These are phyloP conservation scores for Castor canadensis DNA, from an alignment of 2,113 vertebrate genomes.

Conservation along the genomic window DNA sequence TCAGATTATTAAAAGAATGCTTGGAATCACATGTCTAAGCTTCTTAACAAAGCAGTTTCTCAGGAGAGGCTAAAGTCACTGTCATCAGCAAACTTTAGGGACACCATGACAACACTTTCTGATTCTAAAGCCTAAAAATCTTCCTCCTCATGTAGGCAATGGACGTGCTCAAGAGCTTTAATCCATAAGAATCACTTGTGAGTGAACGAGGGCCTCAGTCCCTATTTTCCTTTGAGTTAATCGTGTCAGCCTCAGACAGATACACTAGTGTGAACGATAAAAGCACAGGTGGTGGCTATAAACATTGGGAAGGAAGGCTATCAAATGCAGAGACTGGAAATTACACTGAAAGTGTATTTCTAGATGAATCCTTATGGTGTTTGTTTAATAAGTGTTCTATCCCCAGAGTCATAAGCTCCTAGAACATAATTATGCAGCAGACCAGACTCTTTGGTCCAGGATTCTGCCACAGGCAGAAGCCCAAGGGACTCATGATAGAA, in stretches of 20 bases:
- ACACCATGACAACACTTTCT: not conserved
- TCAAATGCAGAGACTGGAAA: conserved; percentile 16
- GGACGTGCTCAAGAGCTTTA: not conserved
- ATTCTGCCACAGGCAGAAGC: not conserved
- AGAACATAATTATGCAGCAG: not conserved
- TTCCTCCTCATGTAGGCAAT: not conserved
- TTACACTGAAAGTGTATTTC: conserved; percentile 51
- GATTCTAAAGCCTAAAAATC: not conserved
- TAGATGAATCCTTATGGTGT: conserved; percentile 33
- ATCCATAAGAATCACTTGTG: not conserved
- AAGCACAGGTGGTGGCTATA: conserved; percentile 49
- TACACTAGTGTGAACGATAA: conserved; percentile 4
- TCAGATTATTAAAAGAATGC: not conserved
- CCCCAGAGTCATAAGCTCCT: not conserved
- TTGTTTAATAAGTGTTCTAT: conserved; percentile 9
- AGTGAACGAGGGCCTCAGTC: not conserved
- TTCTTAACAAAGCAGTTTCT: not conserved
- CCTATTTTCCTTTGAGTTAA: not conserved
- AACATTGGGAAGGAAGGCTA: not conserved
- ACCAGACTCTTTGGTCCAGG: not conserved
- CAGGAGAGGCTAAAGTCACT: not conserved
- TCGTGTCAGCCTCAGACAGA: not conserved
- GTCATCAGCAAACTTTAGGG: not conserved
- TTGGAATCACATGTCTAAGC: not conserved
- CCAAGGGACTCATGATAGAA: not conserved